These are phyloP conservation scores for Panzeria rudis DNA, from an alignment of 2,888 invertebrate genomes.

Conservation along the genomic window DNA sequence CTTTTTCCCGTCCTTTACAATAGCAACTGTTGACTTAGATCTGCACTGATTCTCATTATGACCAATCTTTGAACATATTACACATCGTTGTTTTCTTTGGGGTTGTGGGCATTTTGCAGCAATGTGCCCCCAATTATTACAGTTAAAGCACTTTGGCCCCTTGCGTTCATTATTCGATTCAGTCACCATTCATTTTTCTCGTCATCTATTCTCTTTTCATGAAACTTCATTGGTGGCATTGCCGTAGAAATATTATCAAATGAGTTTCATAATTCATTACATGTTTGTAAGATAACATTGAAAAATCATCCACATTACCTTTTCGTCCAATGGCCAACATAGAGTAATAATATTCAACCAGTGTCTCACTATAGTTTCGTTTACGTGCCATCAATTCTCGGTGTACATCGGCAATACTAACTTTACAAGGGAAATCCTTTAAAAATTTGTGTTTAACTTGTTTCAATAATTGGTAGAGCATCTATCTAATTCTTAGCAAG, in stretches of 20 bases:
- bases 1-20: conserved; percentile 14
- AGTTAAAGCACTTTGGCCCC: conserved; percentile 67
- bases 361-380: background rate
- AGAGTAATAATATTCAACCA: conserved; percentile 25
- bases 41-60: conserved; percentile 64
- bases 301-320: conserved; percentile 17
- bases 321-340: conserved; percentile 32
- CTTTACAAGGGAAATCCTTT: conserved; percentile 21
- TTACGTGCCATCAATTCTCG: conserved; percentile 1
- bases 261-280: conserved; percentile 51
- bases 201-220: background rate
- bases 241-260: conserved; percentile 30
- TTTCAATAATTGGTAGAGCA: conserved; percentile 14
- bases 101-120: conserved; percentile 66
- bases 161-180: background rate
- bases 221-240: background rate
- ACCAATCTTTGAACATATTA: conserved; percentile 51
- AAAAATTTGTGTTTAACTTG: background rate
- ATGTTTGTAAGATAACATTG: conserved; percentile 40
- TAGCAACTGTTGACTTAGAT: conserved; percentile 22
- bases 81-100: conserved; percentile 50
- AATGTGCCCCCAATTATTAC: conserved; percentile 62
- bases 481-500: conserved; percentile 13
- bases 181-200: background rate
- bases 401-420: conserved; percentile 28